These are phyloP conservation scores for Calameuta filiformis DNA, from an alignment of 2,888 invertebrate species.

Conservation along the genomic window DNA sequence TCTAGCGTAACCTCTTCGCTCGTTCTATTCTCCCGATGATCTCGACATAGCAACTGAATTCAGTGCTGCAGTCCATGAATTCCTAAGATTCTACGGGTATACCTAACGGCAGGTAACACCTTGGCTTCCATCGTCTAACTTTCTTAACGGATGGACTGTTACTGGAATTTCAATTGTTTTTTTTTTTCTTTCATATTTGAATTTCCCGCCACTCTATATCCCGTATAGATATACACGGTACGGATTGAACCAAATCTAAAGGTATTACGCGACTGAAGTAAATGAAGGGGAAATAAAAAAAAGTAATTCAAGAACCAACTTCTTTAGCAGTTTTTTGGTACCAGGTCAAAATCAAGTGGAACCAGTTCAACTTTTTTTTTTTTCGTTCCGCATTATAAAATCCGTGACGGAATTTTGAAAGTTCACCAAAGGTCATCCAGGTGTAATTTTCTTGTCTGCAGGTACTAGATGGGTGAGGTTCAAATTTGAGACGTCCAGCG, in stretches of 20 bases:
- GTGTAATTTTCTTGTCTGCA: background rate
- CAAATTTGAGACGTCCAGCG: background rate
- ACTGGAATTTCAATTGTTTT: background rate
- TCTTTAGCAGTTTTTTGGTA: background rate
- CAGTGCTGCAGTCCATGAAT: conserved; percentile 60
- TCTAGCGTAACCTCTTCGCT: conserved; percentile 20
- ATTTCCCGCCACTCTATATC: background rate
- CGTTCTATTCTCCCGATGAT: conserved; percentile 33
- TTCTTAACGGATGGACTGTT: background rate
- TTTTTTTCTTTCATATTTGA: background rate
- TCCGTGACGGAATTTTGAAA: background rate
- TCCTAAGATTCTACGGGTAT: conserved; percentile 55
- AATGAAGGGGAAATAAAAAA: background rate
- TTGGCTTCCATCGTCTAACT: background rate
- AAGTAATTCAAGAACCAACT: background rate
- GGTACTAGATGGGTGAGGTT: background rate
- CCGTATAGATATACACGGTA: background rate
- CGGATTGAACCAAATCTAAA: background rate
- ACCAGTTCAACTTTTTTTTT: background rate
- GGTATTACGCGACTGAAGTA: background rate
- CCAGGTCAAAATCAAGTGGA: background rate
- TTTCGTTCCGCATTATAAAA: background rate
- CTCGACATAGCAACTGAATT: conserved; percentile 62
- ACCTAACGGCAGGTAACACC: conserved; percentile 33
- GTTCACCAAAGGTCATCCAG: background rate